Evolutionary conservation across 2,113 vertebrate genomes (phyloP), one percentile per base, ranked within the genome.

Genomic region (Cyanoderma ruficeps): DNA sequence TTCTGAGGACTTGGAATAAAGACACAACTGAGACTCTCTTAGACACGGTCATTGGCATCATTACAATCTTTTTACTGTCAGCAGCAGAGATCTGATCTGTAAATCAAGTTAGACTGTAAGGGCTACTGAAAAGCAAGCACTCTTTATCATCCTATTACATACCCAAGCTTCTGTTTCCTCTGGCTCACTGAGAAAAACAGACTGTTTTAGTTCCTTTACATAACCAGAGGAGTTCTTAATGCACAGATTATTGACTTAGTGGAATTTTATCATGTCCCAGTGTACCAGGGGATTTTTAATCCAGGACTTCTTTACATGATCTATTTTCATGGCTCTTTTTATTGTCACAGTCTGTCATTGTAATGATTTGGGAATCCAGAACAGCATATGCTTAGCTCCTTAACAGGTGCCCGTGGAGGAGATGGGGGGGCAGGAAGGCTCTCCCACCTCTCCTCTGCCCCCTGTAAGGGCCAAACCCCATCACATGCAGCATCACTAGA

Each of bases 241-340:
- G 86, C 88, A 90, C 72, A 97, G 94, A 96, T 97, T 97, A 97
- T 93, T 97, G 96, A 91, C 88, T 96, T 96, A 96, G 88, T 92
- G 85, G 80, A 82, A 60, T 93, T 96, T 95, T 96, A 95, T 96
- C 92, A 25, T 68, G 83, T 93, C 83, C 83, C 60, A 50, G 64
- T 78, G 90, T 86, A 85, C 85, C 94, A 94, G 60, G 93, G 94
- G 95, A 97, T 92, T 95, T 87, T 94, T 96, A 96, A 96, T 93
- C 94, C 94, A 77, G 60, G 92, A 88, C 83, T 92, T 96, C 68
- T 94, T 94, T 77, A 86, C 88, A 63, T 93, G 93, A 96, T 96
- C 94, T 95, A 87, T 93, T 97, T 96, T 93, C 85, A 96, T 90
- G 80, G 90, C 69, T 95, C 85, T 89, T 92, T 92, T 94, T 92